phyloP scores from a whole-genome alignment of 2,797 vertebrate species.

The Garrulus glandarius region DNA sequence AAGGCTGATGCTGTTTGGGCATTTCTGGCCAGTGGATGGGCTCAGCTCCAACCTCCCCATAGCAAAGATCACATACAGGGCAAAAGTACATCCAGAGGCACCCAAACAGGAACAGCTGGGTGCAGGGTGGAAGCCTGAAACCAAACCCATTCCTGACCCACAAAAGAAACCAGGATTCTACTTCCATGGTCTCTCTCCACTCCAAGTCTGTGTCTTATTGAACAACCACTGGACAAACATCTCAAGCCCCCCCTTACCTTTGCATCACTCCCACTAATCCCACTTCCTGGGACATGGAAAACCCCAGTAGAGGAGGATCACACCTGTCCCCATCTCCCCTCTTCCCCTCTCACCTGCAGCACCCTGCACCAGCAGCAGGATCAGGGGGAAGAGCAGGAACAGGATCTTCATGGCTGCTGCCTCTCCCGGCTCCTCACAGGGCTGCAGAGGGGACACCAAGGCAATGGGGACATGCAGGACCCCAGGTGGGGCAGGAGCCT shows the following conservation, averaged over 20 bases:
- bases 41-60: neutral
- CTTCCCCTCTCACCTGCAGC: neutral
- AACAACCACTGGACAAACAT: neutral
- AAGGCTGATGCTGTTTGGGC: neutral
- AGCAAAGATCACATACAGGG: neutral
- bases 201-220: neutral
- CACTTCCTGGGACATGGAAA: neutral
- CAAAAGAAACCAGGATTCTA: neutral
- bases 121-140: neutral
- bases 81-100: neutral
- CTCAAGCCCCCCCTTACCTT: neutral
- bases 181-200: too few species aligned
- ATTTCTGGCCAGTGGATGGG: neutral
- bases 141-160: neutral
- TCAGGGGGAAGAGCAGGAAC: neutral
- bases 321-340: neutral
- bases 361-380: neutral
- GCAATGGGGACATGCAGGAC: neutral
- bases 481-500: neutral
- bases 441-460: neutral
- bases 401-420: neutral
- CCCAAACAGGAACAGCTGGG: neutral
- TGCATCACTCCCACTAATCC: too few species aligned
- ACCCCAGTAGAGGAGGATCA: rapidly evolving
- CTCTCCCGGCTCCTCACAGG: rapidly evolving